These are phyloP conservation scores for Chelonus formosanus DNA, from an alignment of 2,888 invertebrate species.

Conservation along the genomic window DNA sequence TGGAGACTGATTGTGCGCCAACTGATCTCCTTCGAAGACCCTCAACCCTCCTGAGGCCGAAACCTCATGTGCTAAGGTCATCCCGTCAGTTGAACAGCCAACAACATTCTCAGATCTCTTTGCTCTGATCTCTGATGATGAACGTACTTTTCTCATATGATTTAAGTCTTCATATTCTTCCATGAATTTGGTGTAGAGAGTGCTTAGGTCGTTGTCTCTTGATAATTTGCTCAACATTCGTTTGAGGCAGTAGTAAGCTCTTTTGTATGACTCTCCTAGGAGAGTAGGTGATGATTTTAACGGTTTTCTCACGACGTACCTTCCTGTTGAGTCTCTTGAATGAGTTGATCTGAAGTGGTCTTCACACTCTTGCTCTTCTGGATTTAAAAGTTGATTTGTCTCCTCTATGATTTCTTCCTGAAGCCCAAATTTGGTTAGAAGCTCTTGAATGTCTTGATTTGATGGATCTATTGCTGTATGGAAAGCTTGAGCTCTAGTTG, in stretches of 20 bases:
- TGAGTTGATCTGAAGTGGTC: slow-evolving; percentile 28
- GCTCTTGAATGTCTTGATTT: slow-evolving; percentile 2
- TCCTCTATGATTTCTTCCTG: slow-evolving; percentile 22
- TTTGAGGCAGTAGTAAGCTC: slow-evolving; percentile 11
- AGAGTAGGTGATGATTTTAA: neutral
- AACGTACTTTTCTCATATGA: slow-evolving; percentile 19
- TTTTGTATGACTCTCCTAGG: slow-evolving; percentile 12
- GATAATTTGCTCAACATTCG: slow-evolving; percentile 6
- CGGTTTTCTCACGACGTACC: slow-evolving; percentile 29
- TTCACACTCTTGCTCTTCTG: slow-evolving; percentile 27
- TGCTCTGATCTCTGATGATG: no score
- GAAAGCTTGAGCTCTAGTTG: no score
- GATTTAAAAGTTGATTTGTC: neutral
- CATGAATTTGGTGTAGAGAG: slow-evolving; percentile 30
- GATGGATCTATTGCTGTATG: neutral
- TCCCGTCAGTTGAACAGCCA: no score
- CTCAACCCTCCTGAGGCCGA: no score
- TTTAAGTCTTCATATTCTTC: slow-evolving; percentile 22
- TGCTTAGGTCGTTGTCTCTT: no score
- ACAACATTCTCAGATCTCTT: neutral
- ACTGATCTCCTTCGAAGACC: no score
- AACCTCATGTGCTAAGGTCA: no score
- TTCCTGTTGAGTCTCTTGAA: slow-evolving; percentile 18
- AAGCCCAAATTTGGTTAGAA: slow-evolving; percentile 25
- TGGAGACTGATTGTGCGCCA: no score